Evolutionary conservation across 2,797 vertebrate species (phyloP).

Genomic region (Pipistrellus nathusii): DNA sequence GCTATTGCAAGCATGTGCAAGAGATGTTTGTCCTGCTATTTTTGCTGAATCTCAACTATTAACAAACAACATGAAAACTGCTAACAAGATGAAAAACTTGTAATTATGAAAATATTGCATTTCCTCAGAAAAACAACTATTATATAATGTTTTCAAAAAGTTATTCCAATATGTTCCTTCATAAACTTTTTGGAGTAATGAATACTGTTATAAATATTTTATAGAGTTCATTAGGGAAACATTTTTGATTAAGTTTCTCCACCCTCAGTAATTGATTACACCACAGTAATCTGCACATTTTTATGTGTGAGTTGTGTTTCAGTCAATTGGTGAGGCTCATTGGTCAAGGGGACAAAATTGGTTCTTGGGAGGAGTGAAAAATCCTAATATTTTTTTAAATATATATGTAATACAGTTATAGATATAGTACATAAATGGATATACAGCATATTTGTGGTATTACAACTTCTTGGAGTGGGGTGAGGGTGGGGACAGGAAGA

Average conservation of each 20-base stretch:
- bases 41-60: constrained; percentile 17
- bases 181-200: not conserved
- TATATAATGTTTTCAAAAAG: not conserved
- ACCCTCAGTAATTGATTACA: not conserved
- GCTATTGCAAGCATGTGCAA: not conserved
- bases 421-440: not conserved
- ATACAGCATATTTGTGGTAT: not conserved
- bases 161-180: not conserved
- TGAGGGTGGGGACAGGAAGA: not conserved
- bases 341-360: not conserved
- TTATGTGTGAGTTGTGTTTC: constrained; percentile 9
- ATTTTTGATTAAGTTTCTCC: constrained; percentile 17
- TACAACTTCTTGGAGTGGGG: not conserved
- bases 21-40: not conserved
- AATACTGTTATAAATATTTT: not conserved
- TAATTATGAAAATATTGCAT: not conserved
- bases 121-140: not conserved
- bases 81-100: not conserved
- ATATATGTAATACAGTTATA: not conserved
- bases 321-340: not conserved
- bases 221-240: not conserved
- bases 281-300: not conserved
- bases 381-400: not conserved
- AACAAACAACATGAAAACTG: not conserved
- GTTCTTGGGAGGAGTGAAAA: not conserved